These are phyloP conservation scores for Cylloceria caligata DNA, from an alignment of 2,888 invertebrate genomes.

Conservation along the genomic window DNA sequence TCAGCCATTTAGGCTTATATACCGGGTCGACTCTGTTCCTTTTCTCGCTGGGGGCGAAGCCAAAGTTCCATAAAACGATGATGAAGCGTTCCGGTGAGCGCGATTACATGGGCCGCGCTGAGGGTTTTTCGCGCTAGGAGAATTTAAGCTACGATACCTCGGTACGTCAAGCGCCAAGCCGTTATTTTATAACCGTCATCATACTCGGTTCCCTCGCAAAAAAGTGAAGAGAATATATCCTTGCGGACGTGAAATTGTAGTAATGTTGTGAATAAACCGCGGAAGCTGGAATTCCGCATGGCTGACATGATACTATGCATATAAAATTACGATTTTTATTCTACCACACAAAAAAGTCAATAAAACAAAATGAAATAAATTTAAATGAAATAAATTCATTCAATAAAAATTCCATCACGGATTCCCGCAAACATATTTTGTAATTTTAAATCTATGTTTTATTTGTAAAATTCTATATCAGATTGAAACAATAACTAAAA, in stretches of 20 bases:
- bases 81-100: constrained; percentile 56
- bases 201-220: constrained; percentile 5
- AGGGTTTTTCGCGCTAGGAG: constrained; percentile 51
- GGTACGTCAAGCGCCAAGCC: background rate
- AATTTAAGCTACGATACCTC: constrained; percentile 41
- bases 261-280: background rate
- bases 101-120: constrained; percentile 55
- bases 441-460: too few relatives aligned
- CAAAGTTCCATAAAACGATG: constrained; percentile 64
- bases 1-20: background rate
- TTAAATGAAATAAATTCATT: too few relatives aligned
- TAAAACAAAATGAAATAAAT: too few relatives aligned
- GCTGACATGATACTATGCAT: background rate
- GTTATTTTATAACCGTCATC: constrained; percentile 14
- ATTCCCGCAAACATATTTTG: too few relatives aligned
- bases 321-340: background rate
- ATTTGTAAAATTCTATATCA: too few relatives aligned
- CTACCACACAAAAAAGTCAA: too few relatives aligned
- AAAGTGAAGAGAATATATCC: constrained; percentile 1
- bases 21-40: constrained; percentile 11
- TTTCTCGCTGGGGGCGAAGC: constrained; percentile 41
- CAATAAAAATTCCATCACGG: too few relatives aligned
- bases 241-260: constrained; percentile 2
- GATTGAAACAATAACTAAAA: too few relatives aligned
- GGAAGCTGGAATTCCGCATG: background rate